Evolutionary conservation across 2,888 invertebrate genomes (phyloP), one percentile per base, ranked within the genome.

Genomic region (Mythimna impura): DNA sequence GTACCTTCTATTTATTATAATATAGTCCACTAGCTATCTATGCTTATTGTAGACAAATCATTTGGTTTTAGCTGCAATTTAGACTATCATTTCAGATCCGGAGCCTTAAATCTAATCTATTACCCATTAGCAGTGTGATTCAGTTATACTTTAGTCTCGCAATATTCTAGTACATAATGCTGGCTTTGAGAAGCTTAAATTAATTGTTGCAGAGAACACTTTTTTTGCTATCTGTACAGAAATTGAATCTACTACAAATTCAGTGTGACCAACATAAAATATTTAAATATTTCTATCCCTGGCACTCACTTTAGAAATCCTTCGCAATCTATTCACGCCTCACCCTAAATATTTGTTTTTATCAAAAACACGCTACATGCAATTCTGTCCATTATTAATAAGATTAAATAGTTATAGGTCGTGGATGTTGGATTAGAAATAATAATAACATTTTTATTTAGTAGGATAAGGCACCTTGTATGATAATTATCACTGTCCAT

Each of bases 381-480:
- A 95, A 96, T 93, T 95, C 96, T 96, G 96, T 96, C 96, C 96
- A 96, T 94, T 96, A 81, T 90, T 89, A 83, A 78, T 95, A 95
- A 95, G 94, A 84, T 84, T 83, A 81, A 67, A 81, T 86, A 85
- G 76, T 67, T 80, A 85, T 93, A 93, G 91, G 91, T 90, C 87
- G 89, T 91, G 88, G 90, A 93, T 89, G 89, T 93, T 92, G 87
- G 81, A 84, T 83, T 92, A 91, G 89, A 89, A 84, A 78, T 84
- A 84, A 88, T 86, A 83, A 83, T 89, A 86, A 90, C 76, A 86
- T 90, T 91, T 91, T 92, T 89, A 90, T 90, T 92, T 91, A 87
- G 70, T 81, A 83, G 83, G 66, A 0, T 93, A 94, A 93, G 91
- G 76, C 93, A 94, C 93, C 89, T 91, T 94, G 94, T 95, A 94